Conservation (phyloP, 2,113 vertebrate genomes). For the Cottus gobio region DNA sequence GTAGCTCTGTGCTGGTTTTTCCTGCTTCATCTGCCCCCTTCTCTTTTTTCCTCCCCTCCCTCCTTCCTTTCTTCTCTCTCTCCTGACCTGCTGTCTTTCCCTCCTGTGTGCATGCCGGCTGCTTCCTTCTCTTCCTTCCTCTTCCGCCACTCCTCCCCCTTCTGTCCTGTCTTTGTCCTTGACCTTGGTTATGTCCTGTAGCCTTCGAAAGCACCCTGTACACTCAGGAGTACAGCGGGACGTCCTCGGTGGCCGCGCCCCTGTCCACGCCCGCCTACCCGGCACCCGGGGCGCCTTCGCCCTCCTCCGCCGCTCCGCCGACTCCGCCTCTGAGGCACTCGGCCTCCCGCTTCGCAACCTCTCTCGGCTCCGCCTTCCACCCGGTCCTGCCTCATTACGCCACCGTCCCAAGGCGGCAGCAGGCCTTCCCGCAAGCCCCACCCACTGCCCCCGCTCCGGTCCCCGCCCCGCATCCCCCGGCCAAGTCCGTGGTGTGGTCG, state of each 20-base stretch:
- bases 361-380: constrained; percentile 97
- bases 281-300: constrained; percentile 77
- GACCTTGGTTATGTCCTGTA: constrained; percentile 61
- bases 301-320: constrained; percentile 89
- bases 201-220: constrained; percentile 94
- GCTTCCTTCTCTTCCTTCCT: constrained; percentile 56
- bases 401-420: constrained; percentile 90
- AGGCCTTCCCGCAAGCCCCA: constrained; percentile 79
- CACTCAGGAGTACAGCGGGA: constrained; percentile 90
- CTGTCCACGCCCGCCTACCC: constrained; percentile 86
- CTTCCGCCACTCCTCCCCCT: constrained; percentile 31
- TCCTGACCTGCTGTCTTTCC: constrained; percentile 67
- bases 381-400: constrained; percentile 97
- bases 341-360: constrained; percentile 96
- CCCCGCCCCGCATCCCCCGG: constrained; percentile 70
- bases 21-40: constrained; percentile 79
- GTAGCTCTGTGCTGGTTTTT: constrained; percentile 69
- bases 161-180: constrained; percentile 64
- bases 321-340: constrained; percentile 95
- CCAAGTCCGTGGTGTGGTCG: constrained; percentile 90
- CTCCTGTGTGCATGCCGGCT: constrained; percentile 65
- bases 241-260: constrained; percentile 87
- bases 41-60: constrained; percentile 48
- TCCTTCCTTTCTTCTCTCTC: constrained; percentile 49
- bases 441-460: constrained; percentile 72